phyloP scores from a whole-genome alignment of 2,888 invertebrate genomes.

The Hermodice carunculata region DNA sequence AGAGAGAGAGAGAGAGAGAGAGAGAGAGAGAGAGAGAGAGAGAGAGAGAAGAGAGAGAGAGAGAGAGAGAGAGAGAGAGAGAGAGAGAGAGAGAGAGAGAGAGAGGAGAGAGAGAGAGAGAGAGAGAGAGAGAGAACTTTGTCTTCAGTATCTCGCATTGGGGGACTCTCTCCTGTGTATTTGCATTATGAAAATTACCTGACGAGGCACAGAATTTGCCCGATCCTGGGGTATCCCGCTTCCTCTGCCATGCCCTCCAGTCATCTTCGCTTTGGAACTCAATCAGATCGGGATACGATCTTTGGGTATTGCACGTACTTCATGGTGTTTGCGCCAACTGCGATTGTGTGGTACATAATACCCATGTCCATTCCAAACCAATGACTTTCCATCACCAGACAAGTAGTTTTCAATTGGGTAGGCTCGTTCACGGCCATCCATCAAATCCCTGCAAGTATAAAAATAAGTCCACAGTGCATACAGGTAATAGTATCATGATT shows the following conservation, averaged over 20 bases:
- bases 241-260: conserved; percentile 45
- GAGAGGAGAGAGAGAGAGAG: no score
- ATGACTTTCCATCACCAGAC: conserved; percentile 43
- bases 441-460: conserved; percentile 31
- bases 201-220: conserved; percentile 41
- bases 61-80: no score
- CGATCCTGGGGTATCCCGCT: conserved; percentile 40
- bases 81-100: no score
- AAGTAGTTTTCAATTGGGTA: conserved; percentile 43
- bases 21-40: no score
- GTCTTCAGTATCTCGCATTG: no score
- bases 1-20: no score
- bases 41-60: no score
- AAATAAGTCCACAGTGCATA: no score
- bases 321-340: conserved; percentile 40
- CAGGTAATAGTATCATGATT: no score
- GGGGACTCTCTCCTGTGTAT: no score
- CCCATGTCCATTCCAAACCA: conserved; percentile 40
- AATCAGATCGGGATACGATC: conserved; percentile 40
- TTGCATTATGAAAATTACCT: no score
- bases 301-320: conserved; percentile 40
- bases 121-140: no score
- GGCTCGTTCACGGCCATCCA: conserved; percentile 35
- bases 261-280: conserved; percentile 45
- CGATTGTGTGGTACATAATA: conserved; percentile 39